Conservation (phyloP, 2,797 vertebrate genomes). For the Macrochelys suwanniensis region DNA sequence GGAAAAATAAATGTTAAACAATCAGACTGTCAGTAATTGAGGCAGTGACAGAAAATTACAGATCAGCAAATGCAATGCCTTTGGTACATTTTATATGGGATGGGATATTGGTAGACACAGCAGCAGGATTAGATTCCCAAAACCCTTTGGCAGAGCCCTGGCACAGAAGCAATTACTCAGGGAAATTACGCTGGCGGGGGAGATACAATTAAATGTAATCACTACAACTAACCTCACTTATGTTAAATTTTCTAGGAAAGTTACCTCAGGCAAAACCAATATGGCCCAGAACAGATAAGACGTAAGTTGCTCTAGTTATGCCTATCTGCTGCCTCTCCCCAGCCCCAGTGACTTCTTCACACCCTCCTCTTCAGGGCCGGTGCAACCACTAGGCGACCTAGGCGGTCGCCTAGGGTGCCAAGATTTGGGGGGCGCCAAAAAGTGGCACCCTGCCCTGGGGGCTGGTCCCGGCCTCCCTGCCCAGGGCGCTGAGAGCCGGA, state of each 20-base stretch:
- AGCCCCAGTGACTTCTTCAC: background rate
- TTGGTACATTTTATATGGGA: background rate
- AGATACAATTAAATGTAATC: background rate
- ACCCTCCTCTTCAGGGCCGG: background rate
- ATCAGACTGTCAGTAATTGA: background rate
- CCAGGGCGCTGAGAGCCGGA: too few species aligned
- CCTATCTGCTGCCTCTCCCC: background rate
- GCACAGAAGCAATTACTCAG: background rate
- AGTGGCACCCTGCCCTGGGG: too few species aligned
- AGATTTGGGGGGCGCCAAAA: too few species aligned
- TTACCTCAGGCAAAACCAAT: background rate
- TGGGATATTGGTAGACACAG: background rate
- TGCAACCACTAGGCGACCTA: too few species aligned
- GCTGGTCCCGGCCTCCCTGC: too few species aligned
- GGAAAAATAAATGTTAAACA: background rate
- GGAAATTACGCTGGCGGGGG: background rate
- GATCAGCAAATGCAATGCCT: accelerated
- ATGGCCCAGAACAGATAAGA: background rate
- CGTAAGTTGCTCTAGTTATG: background rate
- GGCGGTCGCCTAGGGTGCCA: too few species aligned
- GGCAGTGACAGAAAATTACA: background rate
- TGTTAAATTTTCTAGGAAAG: background rate
- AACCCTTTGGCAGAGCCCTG: background rate
- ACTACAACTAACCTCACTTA: background rate
- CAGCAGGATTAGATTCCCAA: background rate